These are phyloP conservation scores for Drosophila tropicalis DNA, from an alignment of 1,140 invertebrate genomes.

Conservation along the genomic window DNA sequence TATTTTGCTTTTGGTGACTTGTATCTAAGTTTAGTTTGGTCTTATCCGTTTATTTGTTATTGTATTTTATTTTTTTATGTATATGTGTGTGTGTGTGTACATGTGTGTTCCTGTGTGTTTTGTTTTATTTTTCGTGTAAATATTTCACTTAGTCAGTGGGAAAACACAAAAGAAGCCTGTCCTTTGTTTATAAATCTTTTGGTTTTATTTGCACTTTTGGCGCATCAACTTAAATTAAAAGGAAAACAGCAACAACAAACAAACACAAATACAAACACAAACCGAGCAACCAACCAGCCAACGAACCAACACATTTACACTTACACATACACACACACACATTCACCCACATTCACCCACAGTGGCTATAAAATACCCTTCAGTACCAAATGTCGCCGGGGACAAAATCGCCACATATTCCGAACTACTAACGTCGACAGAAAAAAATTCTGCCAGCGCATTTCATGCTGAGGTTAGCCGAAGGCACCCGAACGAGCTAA, in stretches of 20 bases:
- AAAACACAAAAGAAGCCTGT: conserved; percentile 16
- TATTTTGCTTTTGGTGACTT: conserved; percentile 33
- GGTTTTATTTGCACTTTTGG: conserved; percentile 70
- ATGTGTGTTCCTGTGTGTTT: conserved; percentile 13
- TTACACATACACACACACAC: conserved; percentile 23
- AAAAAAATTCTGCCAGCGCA: no score
- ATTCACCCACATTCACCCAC: conserved; percentile 15
- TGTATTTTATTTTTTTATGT: no score
- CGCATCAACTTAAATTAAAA: conserved; percentile 78
- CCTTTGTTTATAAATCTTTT: conserved; percentile 72
- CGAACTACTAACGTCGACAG: no score
- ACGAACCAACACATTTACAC: conserved; percentile 38
- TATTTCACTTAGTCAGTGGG: conserved; percentile 56
- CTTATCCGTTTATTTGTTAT: conserved; percentile 1
- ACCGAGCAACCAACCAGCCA: not conserved
- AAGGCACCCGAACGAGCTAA: no score
- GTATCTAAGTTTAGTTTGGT: conserved; percentile 32
- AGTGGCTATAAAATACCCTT: conserved; percentile 64
- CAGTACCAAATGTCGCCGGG: no score
- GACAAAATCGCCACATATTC: no score
- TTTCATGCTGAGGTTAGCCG: no score
- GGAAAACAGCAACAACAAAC: conserved; percentile 54
- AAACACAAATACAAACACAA: conserved; percentile 19
- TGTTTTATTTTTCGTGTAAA: conserved; percentile 46
- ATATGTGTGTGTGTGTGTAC: not conserved